A percentile compares a stretch with the other conserved stretches of the same genome.
Evolutionary conservation across 1,140 invertebrate genomes (phyloP).

Genomic region (Drosophila funebris): DNA sequence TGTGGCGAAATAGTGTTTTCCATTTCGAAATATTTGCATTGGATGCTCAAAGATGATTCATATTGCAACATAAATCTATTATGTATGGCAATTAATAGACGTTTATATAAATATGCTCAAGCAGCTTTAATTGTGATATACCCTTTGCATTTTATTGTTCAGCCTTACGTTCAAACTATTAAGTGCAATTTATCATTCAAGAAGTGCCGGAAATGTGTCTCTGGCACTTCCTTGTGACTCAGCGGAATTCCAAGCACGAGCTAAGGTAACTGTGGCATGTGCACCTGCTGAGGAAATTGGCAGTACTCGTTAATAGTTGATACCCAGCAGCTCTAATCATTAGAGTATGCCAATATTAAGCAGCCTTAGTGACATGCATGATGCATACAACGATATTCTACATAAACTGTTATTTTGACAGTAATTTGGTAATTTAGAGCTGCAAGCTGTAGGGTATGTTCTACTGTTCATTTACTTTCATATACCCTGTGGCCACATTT

Average conservation of each 20-base stretch:
- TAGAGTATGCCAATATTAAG: neutral
- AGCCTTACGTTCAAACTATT: conserved; percentile 49
- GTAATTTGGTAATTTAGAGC: neutral
- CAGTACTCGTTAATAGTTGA: conserved; percentile 37
- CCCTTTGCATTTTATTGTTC: conserved; percentile 9
- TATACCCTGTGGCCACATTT: neutral
- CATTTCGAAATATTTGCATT: neutral
- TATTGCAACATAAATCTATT: neutral
- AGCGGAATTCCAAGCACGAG: too few species aligned
- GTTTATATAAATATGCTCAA: too few species aligned
- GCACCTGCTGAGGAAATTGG: conserved; percentile 65
- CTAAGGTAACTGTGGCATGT: conserved; percentile 35
- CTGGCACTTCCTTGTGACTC: conserved; percentile 40
- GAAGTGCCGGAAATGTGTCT: conserved; percentile 62
- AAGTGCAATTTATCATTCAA: conserved; percentile 68
- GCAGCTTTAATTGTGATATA: conserved; percentile 41
- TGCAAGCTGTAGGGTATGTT: neutral
- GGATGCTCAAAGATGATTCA: neutral
- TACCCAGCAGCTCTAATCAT: neutral
- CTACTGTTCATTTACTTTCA: neutral
- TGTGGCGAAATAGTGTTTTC: neutral
- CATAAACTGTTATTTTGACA: too few species aligned
- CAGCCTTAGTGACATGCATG: too few species aligned
- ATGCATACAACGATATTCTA: too few species aligned
- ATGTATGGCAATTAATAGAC: neutral